A percentile compares a stretch with the other conserved stretches of the same genome.
Evolutionary conservation across 2,888 invertebrate genomes (phyloP).

Genomic region (Hipparchia sbordonii): DNA sequence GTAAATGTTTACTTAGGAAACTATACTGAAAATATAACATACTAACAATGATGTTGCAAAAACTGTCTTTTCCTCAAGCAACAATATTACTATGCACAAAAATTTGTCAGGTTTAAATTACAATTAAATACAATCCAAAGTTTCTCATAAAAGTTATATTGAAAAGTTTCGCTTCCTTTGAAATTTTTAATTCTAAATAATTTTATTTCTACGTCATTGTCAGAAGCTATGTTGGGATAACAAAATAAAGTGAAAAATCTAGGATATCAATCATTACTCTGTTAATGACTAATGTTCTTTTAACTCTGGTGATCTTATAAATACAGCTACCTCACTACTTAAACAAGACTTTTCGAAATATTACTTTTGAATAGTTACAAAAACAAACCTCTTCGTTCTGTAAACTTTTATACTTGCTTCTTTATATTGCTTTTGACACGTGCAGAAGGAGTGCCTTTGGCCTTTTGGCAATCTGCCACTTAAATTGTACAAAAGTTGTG

Average conservation of each 20-base stretch:
- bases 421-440: neutral
- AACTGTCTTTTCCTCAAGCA: slow-evolving; percentile 14
- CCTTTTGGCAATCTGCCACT: neutral
- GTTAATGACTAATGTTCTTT: neutral
- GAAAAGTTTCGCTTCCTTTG: too few species aligned
- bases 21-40: slow-evolving; percentile 17
- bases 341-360: too few species aligned
- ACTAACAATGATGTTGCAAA: slow-evolving; percentile 17
- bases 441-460: neutral
- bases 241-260: neutral
- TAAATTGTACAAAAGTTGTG: neutral
- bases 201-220: too few species aligned
- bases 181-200: too few species aligned
- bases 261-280: neutral
- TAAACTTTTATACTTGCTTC: too few species aligned
- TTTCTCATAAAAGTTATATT: neutral
- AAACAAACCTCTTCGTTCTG: too few species aligned
- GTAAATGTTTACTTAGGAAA: slow-evolving; percentile 18
- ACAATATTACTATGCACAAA: neutral
- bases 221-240: too few species aligned
- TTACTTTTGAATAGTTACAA: neutral
- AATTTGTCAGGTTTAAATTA: neutral
- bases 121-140: neutral
- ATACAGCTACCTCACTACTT: neutral
- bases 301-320: neutral